Evolutionary conservation across 1,140 invertebrate genomes (phyloP), one percentile per base, ranked within the genome.

Genomic region (Ruditapes philippinarum): DNA sequence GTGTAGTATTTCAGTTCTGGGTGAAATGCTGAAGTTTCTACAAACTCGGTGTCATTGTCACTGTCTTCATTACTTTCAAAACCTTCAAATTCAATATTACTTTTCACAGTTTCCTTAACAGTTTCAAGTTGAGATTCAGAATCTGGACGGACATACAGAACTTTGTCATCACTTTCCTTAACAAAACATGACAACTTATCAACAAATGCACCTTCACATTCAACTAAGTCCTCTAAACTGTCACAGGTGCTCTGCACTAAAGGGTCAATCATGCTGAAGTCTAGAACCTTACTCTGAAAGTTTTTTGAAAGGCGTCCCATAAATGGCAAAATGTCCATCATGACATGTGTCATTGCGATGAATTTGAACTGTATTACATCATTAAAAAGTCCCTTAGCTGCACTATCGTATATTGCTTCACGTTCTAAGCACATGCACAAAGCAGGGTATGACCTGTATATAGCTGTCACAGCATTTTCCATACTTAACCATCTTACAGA

Each of bases 331-430:
- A 79, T 38, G 54, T 79, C 74, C 74, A 79, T 79, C 31, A 79
- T 25, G 0, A 79, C 5, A 33, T 79, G 74, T 31, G 74, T 79
- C n/a, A 54, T 3, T 51, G 79, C 79, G 17, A 81, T 81, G 54
- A 81, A 81, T 38, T 42, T 60, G 79, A 22, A 81, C 31, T 81
- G 79, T 25, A 3, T 38, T 19, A 81, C 79, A 9, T 81, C 79
- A 40, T 65, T 42, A n/a, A 36, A 38, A 1, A 83, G 40, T 31
- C 60, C 57, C 49, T 70, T 83, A 17, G 80, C 80, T 28, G 60
- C 40, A 25, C 2, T 36, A 28, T 83, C 80, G 3, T 31, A n/a
- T n/a, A 49, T 19, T 19, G 80, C 80, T 17, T 83, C 80, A 17
- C 38, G 38, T 70, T 83, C 80, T 3, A 83, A 51, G n/a, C 57